Conservation (phyloP, 1,140 invertebrate species). For the Luehdorfia chinensis region DNA sequence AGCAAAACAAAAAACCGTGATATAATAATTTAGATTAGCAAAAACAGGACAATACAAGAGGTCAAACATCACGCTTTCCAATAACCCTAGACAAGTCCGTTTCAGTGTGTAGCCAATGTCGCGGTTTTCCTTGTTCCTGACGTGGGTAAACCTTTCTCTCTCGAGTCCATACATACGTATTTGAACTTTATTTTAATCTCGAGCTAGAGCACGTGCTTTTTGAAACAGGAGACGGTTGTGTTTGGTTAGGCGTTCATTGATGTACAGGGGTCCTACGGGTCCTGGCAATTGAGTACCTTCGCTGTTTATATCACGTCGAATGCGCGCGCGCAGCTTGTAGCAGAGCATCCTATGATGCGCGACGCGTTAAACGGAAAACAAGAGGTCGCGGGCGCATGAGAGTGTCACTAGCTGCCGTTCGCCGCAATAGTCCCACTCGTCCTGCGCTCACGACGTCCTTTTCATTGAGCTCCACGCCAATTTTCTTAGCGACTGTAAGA, state of each 20-base stretch:
- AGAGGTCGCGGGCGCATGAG: not conserved
- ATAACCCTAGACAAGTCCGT: too few species aligned
- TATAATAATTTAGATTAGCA: too few species aligned
- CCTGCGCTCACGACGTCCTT: conserved; percentile 6
- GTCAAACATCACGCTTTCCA: too few species aligned
- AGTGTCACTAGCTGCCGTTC: not conserved
- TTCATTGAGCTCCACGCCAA: conserved; percentile 5
- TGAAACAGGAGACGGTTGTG: conserved; percentile 15
- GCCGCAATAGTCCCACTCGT: not conserved
- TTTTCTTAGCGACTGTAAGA: conserved; percentile 7
- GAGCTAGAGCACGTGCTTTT: conserved; percentile 4
- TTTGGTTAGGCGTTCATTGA: conserved; percentile 17
- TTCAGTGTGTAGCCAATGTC: too few species aligned
- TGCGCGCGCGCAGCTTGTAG: not conserved
- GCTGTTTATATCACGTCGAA: not conserved
- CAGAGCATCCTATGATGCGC: not conserved
- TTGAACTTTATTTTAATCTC: not conserved
- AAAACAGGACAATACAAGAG: too few species aligned
- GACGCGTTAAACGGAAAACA: too few species aligned
- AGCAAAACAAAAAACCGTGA: too few species aligned
- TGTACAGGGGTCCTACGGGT: conserved; percentile 1
- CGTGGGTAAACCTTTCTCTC: too few species aligned
- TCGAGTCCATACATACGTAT: conserved; percentile 1
- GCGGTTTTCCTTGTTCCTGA: too few species aligned
- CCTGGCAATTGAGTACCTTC: not conserved